Conservation (phyloP, 1,140 invertebrate genomes). For the Nixonia krombeini region DNA sequence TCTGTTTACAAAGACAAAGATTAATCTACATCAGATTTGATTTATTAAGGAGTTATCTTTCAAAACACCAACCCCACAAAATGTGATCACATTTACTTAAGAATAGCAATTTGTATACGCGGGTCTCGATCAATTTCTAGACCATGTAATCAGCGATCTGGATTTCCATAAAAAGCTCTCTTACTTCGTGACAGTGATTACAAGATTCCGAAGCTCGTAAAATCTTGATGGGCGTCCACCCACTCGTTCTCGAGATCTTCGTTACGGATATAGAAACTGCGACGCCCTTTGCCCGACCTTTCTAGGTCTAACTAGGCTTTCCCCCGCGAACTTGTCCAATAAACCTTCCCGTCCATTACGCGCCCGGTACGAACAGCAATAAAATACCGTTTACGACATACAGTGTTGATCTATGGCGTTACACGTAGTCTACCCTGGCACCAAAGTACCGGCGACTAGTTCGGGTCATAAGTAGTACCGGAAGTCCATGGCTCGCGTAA, state of each 20-base stretch:
- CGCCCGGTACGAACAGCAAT: conserved; percentile 5
- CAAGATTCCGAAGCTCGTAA: conserved; percentile 22
- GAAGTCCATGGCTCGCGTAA: not conserved
- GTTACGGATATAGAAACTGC: conserved; percentile 9
- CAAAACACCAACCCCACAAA: no score
- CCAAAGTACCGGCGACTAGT: not conserved
- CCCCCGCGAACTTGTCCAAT: conserved; percentile 28
- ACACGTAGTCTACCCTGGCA: not conserved
- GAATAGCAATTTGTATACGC: no score
- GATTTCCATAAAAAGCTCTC: not conserved
- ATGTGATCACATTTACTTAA: no score
- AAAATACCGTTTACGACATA: conserved; percentile 14
- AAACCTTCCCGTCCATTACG: conserved; percentile 42
- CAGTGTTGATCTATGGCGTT: not conserved
- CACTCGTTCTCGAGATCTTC: conserved; percentile 11
- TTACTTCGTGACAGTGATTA: not conserved
- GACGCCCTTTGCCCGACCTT: conserved; percentile 16
- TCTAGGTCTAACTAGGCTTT: not conserved
- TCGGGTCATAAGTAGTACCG: not conserved
- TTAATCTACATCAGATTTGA: no score
- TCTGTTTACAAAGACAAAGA: no score
- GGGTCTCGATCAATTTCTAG: not conserved
- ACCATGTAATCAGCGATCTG: not conserved
- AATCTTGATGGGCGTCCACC: conserved; percentile 13
- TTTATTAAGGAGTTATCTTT: no score